These are phyloP conservation scores for Lasius platythorax DNA, from an alignment of 2,888 invertebrate species.

Conservation along the genomic window DNA sequence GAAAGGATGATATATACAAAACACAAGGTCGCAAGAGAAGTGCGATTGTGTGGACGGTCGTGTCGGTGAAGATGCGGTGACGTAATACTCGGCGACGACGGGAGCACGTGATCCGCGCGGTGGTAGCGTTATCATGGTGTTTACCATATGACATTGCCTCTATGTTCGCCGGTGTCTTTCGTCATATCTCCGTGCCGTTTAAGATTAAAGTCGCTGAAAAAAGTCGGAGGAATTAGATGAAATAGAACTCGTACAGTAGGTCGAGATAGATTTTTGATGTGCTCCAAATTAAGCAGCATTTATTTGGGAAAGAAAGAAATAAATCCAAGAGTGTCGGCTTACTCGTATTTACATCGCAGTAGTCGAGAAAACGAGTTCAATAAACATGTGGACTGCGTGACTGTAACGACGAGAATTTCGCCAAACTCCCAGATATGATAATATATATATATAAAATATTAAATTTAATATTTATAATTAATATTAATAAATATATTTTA, in stretches of 20 bases:
- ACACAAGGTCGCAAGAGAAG: conserved; percentile 82
- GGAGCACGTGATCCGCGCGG: conserved; percentile 58
- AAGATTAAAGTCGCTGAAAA: neutral
- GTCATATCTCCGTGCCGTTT: neutral
- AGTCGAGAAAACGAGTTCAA: neutral
- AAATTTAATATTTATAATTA: no score
- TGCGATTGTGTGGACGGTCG: conserved; percentile 79
- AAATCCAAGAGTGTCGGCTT: neutral
- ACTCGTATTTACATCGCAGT: neutral
- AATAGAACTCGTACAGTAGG: neutral
- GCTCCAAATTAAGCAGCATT: conserved; percentile 3
- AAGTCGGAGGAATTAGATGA: neutral
- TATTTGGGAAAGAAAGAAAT: neutral
- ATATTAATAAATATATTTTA: no score
- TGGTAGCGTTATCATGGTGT: conserved; percentile 29
- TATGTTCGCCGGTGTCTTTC: neutral
- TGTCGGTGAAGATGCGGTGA: conserved; percentile 83
- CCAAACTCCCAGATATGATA: neutral
- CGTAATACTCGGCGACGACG: conserved; percentile 75
- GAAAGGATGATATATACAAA: conserved; percentile 80
- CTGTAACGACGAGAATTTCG: neutral
- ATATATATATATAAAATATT: no score
- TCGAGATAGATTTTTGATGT: neutral
- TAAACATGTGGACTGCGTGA: neutral
- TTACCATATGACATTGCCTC: neutral